Conservation (phyloP, 2,797 vertebrate species). For the Pangasius mekongensis region DNA sequence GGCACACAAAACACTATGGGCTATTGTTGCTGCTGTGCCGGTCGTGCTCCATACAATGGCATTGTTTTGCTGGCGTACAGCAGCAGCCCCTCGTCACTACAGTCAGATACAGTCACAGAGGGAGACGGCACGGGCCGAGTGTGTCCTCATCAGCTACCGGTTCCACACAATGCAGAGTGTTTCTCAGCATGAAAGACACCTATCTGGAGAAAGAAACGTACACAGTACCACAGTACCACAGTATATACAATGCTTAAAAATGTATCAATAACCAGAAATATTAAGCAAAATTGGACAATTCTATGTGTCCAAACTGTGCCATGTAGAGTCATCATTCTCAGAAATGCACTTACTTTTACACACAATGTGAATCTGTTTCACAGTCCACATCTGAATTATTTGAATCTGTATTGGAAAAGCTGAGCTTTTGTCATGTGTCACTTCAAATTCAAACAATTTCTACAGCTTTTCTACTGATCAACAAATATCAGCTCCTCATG, state of each 20-base stretch:
- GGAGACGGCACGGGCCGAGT: constrained; percentile 33
- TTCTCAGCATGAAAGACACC: constrained; percentile 26
- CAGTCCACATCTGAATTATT: neutral
- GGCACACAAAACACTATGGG: constrained; percentile 72
- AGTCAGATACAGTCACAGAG: constrained; percentile 51
- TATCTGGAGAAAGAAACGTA: neutral
- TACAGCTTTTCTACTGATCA: neutral
- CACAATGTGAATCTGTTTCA: neutral
- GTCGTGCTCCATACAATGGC: constrained; percentile 69
- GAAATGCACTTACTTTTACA: neutral
- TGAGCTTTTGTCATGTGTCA: neutral
- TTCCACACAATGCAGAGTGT: constrained; percentile 24
- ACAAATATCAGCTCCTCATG: neutral
- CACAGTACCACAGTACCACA: neutral
- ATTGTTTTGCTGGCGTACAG: constrained; percentile 66
- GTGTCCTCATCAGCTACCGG: constrained; percentile 32
- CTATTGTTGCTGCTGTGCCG: constrained; percentile 72
- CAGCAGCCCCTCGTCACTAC: constrained; percentile 48
- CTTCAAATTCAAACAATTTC: neutral
- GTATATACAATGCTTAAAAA: neutral
- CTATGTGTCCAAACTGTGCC: neutral
- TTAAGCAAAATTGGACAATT: neutral
- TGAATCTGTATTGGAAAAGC: neutral
- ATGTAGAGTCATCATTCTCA: neutral
- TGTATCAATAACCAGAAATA: neutral